These are phyloP conservation scores for Condylostylus longicornis DNA, from an alignment of 1,140 invertebrate genomes.

Conservation along the genomic window DNA sequence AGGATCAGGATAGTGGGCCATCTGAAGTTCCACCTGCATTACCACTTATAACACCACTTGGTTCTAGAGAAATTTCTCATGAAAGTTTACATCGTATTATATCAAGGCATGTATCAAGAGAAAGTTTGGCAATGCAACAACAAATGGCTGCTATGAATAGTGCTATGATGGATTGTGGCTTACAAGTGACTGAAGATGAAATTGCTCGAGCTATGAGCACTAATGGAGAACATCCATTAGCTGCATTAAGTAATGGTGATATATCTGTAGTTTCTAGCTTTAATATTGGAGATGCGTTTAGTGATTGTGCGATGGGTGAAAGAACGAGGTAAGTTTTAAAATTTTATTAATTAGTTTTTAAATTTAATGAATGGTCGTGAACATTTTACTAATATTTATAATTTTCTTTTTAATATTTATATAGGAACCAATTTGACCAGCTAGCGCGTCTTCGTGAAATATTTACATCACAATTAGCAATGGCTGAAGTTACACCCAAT, in stretches of 20 bases:
- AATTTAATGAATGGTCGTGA: background rate
- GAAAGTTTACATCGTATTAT: slow-evolving; percentile 56
- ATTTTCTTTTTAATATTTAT: slow-evolving; percentile 4
- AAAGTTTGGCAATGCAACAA: slow-evolving; percentile 39
- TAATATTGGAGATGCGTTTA: slow-evolving; percentile 49
- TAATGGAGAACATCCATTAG: slow-evolving; percentile 57
- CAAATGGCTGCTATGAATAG: slow-evolving; percentile 15
- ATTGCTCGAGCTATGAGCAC: slow-evolving; percentile 74
- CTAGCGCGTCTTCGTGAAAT: slow-evolving; percentile 50
- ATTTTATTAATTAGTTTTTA: slow-evolving; percentile 22
- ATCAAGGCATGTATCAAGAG: slow-evolving; percentile 34
- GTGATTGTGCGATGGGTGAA: slow-evolving; percentile 27
- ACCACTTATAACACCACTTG: slow-evolving; percentile 55
- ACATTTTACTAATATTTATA: slow-evolving; percentile 8
- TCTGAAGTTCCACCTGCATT: slow-evolving; percentile 59
- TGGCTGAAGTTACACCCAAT: slow-evolving; percentile 54
- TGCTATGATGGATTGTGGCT: slow-evolving; percentile 47
- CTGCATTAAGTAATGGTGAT: slow-evolving; percentile 78
- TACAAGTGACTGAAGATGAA: slow-evolving; percentile 83
- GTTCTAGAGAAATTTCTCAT: slow-evolving; percentile 60
- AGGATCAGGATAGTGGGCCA: slow-evolving; percentile 55
- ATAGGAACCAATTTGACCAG: slow-evolving; percentile 47
- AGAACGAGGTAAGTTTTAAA: slow-evolving; percentile 28
- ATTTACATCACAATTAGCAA: slow-evolving; percentile 51
- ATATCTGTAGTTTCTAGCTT: slow-evolving; percentile 76